phyloP scores from a whole-genome alignment of 2,797 vertebrate genomes.

The Silurus aristotelis region DNA sequence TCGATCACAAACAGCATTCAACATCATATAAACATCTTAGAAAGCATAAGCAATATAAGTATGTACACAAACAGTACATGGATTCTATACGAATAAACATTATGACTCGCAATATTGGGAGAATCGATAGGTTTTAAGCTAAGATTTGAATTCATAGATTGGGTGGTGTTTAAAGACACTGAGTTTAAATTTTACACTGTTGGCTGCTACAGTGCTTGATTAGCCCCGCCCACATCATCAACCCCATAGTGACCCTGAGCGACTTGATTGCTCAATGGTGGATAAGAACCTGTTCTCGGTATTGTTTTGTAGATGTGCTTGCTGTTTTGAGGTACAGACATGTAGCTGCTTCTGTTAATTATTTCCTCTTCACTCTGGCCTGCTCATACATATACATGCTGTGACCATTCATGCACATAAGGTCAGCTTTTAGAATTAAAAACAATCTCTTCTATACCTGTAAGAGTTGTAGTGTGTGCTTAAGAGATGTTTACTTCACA shows the following conservation, averaged over 20 bases:
- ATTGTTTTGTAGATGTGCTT: constrained; percentile 3
- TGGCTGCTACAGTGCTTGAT: no score
- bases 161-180: no score
- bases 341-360: not conserved
- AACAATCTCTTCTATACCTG: constrained; percentile 25
- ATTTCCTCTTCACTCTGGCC: not conserved
- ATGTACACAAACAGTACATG: no score
- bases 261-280: not conserved
- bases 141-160: no score
- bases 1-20: no score
- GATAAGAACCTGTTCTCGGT: not conserved
- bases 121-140: no score
- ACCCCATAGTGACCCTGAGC: no score
- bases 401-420: constrained; percentile 3
- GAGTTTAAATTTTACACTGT: not conserved
- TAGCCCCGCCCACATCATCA: not conserved
- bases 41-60: no score
- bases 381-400: not conserved
- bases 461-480: not conserved
- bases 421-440: constrained; percentile 58
- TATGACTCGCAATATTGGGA: no score
- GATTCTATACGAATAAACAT: no score
- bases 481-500: not conserved
- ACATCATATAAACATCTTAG: no score
- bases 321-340: constrained; percentile 15